Conservation (phyloP, 2,888 invertebrate species). For the Apodemia mormo region DNA sequence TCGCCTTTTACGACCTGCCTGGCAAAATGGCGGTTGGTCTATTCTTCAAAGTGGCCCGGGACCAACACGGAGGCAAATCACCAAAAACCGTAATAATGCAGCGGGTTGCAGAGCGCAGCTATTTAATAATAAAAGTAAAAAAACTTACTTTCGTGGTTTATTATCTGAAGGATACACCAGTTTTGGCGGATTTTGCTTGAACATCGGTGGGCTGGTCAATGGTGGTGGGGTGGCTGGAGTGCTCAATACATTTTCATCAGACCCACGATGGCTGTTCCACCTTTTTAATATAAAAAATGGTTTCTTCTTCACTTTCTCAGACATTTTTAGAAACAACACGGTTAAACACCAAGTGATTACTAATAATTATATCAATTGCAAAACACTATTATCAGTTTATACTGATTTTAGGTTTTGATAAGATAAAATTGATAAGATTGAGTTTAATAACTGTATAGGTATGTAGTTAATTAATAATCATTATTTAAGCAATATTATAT, state of each 20-base stretch:
- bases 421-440: slow-evolving; percentile 38
- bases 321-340: slow-evolving; percentile 45
- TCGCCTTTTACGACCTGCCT: too few species aligned
- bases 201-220: slow-evolving; percentile 37
- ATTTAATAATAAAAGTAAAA: not conserved
- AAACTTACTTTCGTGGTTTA: slow-evolving; percentile 58
- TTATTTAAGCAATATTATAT: too few species aligned
- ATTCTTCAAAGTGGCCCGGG: too few species aligned
- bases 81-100: too few species aligned
- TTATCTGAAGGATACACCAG: slow-evolving; percentile 42
- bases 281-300: slow-evolving; percentile 63
- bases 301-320: slow-evolving; percentile 66
- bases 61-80: too few species aligned
- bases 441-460: slow-evolving; percentile 1
- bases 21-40: too few species aligned
- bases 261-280: slow-evolving; percentile 53
- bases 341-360: not conserved
- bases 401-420: slow-evolving; percentile 36
- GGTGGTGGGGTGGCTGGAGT: slow-evolving; percentile 35
- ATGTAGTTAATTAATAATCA: not conserved
- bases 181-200: slow-evolving; percentile 33
- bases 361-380: slow-evolving; percentile 22
- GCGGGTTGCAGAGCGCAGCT: too few species aligned
- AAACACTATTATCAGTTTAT: slow-evolving; percentile 35
- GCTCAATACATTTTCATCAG: slow-evolving; percentile 39